Base-by-base conservation (phyloP, 2,797 vertebrate genomes). In the Serranus cabrilla region DNA sequence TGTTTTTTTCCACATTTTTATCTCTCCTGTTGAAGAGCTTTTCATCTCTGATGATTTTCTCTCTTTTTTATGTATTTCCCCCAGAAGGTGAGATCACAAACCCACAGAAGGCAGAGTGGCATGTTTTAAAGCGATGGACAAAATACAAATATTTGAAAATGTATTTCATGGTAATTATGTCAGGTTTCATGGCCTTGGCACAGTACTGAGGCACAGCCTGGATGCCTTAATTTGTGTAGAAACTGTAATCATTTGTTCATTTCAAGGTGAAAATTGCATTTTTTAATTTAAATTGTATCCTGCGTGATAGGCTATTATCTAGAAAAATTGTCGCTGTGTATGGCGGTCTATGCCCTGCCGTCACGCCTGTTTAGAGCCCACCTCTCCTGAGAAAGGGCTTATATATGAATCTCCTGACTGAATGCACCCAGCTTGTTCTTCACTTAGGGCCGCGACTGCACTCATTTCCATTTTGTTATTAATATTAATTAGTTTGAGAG, bases 201-300 rank as follows among this genome's bases (percentile, higher is more conserved):
- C 96, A 96, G 96, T 96, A 97, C 97, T 98, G 97, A 97, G 97
- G 97, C 96, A 87, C 96, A 96, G 97, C 96, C 97, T 98, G 97
- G 98, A 97, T 96, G 97, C 97, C 97, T 99, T 99, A 98, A 99
- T 99, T 99, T 99, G 98, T 99, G 99, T 98, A 99, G 97, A 99
- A 99, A 99, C 98, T 99, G 97, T 99, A 99, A 99, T 99, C 98
- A 99, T 99, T 99, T 99, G 98, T 99, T 99, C 98, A 99, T 99
- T 99, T 99, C 97, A 99, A 99, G 98, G 98, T 99, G 97, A 99
- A 99, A 99, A 99, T 99, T 99, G 97, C 98, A 99, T 99, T 99
- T 99, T 99, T 99, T 99, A 99, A 98, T 98, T 98, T 98, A 98
- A 98, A 98, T 98, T 98, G 97, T 98, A 98, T 98, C 97, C 97